Base-by-base conservation (phyloP, 2,888 invertebrate species). In the Lycia hirtaria region DNA sequence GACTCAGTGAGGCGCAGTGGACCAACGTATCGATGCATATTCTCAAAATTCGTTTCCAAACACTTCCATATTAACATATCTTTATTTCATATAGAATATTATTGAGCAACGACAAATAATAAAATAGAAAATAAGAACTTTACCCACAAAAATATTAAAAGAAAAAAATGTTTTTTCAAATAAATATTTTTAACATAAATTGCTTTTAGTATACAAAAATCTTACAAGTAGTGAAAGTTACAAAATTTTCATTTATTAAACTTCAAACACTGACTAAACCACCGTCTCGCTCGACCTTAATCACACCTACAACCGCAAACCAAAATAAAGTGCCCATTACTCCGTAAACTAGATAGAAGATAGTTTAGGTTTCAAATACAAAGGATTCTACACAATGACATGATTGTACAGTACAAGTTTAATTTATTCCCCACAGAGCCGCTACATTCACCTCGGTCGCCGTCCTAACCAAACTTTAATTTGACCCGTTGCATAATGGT, bases 351-450 rank as follows among this genome's bases (percentile, higher is more conserved):
- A 52, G 43, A 32, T 26, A 35, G 41, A 10, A 2, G 26, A 10
- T 26, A 26, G 41, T 24, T 30, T 30, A 15, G 30, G 35, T 35
- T 52, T 37, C n/a, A 44, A 52, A 44, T 38, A 53, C 38, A 38
- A 26, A 45, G 38, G 12, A 22, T 30, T 22, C 14, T 30, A 30
- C 30, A 45, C n/a, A n/a, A n/a, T n/a, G n/a, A n/a, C 37, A 14
- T 37, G 38, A 45, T 53, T 44, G n/a, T n/a, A 15, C 45, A 32
- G 37, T 15, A 15, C 14, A 30, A 53, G 64, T 57, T 54, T 56
- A 62, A 64, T 64, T 64, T 64, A 62, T 64, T 52, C 56, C 17
- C 61, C 64, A 26, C 61, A 52, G 17, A 1, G 56, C 64, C 64
- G 30, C 61, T 45, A 19, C 48, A 49, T 33, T 49, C 49, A 24